phyloP scores from a whole-genome alignment of 2,888 invertebrate genomes.

The Microdon myrmicae region DNA sequence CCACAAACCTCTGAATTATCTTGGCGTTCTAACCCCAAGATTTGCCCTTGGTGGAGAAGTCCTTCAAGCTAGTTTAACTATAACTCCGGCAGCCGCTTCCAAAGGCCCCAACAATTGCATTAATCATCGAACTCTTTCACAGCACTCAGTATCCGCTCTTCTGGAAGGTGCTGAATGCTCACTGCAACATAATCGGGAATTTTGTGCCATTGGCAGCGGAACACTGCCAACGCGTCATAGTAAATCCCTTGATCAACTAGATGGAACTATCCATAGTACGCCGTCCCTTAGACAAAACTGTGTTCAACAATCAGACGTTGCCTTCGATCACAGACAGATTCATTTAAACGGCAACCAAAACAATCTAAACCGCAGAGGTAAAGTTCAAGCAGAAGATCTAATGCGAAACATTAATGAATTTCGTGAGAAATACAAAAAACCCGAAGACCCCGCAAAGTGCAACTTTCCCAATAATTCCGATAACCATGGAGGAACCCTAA shows the following conservation, averaged over 20 bases:
- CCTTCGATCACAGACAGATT: slow-evolving; percentile 42
- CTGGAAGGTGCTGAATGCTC: slow-evolving; percentile 59
- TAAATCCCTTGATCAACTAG: slow-evolving; percentile 83
- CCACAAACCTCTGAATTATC: slow-evolving; percentile 54
- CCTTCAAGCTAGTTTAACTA: slow-evolving; percentile 74
- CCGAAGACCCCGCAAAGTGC: slow-evolving; percentile 64
- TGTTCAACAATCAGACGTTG: slow-evolving; percentile 38
- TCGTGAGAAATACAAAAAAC: slow-evolving; percentile 73
- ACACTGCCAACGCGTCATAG: slow-evolving; percentile 80
- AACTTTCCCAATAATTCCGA: slow-evolving; percentile 28
- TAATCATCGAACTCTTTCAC: slow-evolving; percentile 66
- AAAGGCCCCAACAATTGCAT: slow-evolving; percentile 50
- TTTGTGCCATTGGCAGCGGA: slow-evolving; percentile 64
- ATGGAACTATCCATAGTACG: slow-evolving; percentile 62
- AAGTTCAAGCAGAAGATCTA: slow-evolving; percentile 69
- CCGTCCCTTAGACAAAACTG: slow-evolving; percentile 64
- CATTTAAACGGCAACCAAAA: slow-evolving; percentile 46
- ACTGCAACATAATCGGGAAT: slow-evolving; percentile 46
- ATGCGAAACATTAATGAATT: slow-evolving; percentile 73
- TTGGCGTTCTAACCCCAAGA: slow-evolving; percentile 70
- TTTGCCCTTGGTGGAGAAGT: slow-evolving; percentile 71
- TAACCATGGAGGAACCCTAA: slow-evolving; percentile 51
- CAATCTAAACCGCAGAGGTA: slow-evolving; percentile 54
- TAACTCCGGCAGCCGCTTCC: slow-evolving; percentile 69
- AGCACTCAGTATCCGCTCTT: slow-evolving; percentile 73